Percentiles rank a stretch among this genome's conserved stretches.
Conservation (phyloP, 2,113 vertebrate species). For the Eublepharis macularius region DNA sequence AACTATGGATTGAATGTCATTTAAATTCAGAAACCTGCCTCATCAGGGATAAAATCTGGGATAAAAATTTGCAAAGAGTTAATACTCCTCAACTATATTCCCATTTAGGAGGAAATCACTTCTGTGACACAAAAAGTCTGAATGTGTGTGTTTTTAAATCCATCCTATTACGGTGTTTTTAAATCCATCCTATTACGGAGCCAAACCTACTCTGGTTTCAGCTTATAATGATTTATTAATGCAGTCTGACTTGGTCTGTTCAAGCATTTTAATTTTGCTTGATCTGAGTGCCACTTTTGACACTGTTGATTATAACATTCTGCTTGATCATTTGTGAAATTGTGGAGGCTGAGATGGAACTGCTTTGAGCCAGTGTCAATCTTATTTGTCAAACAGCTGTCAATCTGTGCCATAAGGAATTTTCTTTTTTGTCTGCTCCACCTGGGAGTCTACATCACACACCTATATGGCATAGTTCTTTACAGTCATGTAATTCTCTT, state of each 20-base stretch:
- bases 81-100: slow-evolving; percentile 13
- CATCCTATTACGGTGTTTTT: slow-evolving; percentile 2
- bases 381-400: slow-evolving; percentile 5
- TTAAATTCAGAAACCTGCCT: fast-evolving
- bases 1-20: neutral
- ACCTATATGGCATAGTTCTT: no score
- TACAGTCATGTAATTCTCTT: neutral
- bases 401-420: neutral
- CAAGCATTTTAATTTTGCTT: slow-evolving; percentile 55
- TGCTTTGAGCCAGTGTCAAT: slow-evolving; percentile 8
- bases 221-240: slow-evolving; percentile 61
- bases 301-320: slow-evolving; percentile 19
- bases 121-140: neutral
- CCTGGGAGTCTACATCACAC: neutral
- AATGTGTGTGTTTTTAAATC: neutral
- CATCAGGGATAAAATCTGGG: neutral
- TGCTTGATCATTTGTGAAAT: slow-evolving; percentile 36
- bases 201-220: neutral
- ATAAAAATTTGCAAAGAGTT: neutral
- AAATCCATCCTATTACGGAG: neutral
- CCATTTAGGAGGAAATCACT: neutral
- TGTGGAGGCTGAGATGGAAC: neutral
- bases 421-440: neutral
- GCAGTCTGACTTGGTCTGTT: slow-evolving; percentile 29
- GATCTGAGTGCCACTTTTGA: slow-evolving; percentile 45